Evolutionary conservation across 2,888 invertebrate genomes (phyloP).

Genomic region (Netelia virgata): DNA sequence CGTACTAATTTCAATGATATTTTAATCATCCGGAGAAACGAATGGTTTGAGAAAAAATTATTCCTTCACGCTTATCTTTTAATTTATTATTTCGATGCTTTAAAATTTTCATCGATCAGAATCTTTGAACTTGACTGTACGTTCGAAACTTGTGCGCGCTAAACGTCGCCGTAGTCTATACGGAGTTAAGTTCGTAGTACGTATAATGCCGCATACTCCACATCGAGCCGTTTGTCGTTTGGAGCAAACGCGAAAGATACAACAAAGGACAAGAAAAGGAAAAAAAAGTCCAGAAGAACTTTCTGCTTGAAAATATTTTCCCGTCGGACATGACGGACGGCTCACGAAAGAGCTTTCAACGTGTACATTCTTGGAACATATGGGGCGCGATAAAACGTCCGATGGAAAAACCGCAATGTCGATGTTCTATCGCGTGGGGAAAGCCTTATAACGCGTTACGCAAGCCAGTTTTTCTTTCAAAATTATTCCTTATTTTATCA

Average conservation of each 20-base stretch:
- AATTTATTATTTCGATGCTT: too few relatives aligned
- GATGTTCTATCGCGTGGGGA: neutral
- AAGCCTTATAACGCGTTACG: neutral
- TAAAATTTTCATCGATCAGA: too few relatives aligned
- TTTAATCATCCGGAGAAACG: too few relatives aligned
- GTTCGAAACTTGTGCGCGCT: too few relatives aligned
- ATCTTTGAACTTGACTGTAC: too few relatives aligned
- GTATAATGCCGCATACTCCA: constrained; percentile 22
- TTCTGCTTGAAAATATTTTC: constrained; percentile 25
- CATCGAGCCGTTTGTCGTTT: neutral
- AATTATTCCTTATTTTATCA: too few relatives aligned
- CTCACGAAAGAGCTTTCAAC: constrained; percentile 9
- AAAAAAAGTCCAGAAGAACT: neutral
- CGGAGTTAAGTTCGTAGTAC: neutral
- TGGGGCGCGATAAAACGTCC: neutral
- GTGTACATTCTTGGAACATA: neutral
- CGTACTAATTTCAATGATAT: too few relatives aligned
- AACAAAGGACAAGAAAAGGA: neutral
- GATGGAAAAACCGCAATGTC: too few relatives aligned
- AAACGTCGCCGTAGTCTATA: too few relatives aligned
- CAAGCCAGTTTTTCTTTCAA: too few relatives aligned
- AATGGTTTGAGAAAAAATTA: too few relatives aligned
- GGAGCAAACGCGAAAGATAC: constrained; percentile 17
- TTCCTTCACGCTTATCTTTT: too few relatives aligned
- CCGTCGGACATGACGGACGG: neutral